phyloP scores from a whole-genome alignment of 1,140 invertebrate species.

The Stenopsyche tienmushanensis region DNA sequence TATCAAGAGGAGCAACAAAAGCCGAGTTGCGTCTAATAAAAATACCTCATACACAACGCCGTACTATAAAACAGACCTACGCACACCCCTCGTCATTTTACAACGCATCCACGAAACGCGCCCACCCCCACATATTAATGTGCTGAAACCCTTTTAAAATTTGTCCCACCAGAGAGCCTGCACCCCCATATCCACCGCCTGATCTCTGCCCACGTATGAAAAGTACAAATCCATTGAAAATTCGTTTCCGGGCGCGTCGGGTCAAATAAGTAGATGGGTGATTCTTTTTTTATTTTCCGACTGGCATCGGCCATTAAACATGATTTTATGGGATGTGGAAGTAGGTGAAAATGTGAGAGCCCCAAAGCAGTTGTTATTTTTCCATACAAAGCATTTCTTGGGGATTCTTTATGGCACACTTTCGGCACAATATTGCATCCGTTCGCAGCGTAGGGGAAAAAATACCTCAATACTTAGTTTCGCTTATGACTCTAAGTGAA shows the following conservation, averaged over 20 bases:
- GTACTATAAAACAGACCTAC: conserved; percentile 7
- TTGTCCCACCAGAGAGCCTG: background rate
- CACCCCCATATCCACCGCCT: conserved; percentile 3
- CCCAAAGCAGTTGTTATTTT: background rate
- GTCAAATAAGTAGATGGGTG: conserved; percentile 24
- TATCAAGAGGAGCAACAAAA: background rate
- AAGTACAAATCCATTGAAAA: conserved; percentile 35
- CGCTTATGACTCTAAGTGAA: too few species aligned
- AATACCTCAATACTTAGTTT: too few species aligned
- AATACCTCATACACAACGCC: conserved; percentile 13
- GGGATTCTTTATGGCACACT: background rate
- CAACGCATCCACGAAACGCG: background rate
- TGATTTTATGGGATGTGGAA: conserved; percentile 38
- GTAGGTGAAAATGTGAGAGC: conserved; percentile 17
- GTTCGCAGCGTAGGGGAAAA: too few species aligned
- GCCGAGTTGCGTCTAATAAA: conserved; percentile 14
- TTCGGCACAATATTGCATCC: too few species aligned
- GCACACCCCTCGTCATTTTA: conserved; percentile 22
- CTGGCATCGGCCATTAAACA: conserved; percentile 34
- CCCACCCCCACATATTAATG: conserved; percentile 4
- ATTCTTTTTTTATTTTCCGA: conserved; percentile 19
- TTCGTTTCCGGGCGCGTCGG: conserved; percentile 25
- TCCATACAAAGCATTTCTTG: background rate
- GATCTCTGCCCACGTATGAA: conserved; percentile 8
- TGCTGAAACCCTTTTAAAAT: conserved; percentile 17